These are phyloP conservation scores for Tiliacea aurago DNA, from an alignment of 2,888 invertebrate genomes.

Conservation along the genomic window DNA sequence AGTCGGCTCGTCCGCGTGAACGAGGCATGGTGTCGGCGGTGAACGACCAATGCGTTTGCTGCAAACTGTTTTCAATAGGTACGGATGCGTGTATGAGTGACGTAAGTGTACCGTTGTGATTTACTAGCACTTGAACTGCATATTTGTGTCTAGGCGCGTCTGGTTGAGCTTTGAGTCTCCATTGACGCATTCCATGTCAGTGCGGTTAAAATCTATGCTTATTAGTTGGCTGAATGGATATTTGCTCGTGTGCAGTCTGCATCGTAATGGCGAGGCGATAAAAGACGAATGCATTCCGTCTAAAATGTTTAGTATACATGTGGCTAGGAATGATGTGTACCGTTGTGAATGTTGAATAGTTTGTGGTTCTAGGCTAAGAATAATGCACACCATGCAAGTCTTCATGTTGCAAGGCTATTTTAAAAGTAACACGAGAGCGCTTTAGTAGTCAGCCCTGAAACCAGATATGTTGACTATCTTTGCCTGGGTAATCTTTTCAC, in stretches of 20 bases:
- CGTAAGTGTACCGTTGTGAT: constrained; percentile 69
- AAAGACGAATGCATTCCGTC: constrained; percentile 62
- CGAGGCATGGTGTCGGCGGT: constrained; percentile 63
- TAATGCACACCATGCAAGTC: not conserved
- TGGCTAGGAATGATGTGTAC: constrained; percentile 30
- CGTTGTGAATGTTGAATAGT: constrained; percentile 47
- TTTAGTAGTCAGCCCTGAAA: not conserved
- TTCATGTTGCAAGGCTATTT: constrained; percentile 13
- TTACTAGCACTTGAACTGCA: constrained; percentile 50
- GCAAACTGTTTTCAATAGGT: constrained; percentile 77
- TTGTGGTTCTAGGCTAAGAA: constrained; percentile 19
- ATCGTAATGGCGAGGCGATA: constrained; percentile 58
- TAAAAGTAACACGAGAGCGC: not conserved
- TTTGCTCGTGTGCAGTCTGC: constrained; percentile 53
- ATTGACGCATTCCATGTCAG: constrained; percentile 51
- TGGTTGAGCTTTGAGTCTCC: constrained; percentile 32
- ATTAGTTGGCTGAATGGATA: constrained; percentile 46
- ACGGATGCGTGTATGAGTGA: constrained; percentile 70
- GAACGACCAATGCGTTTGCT: constrained; percentile 66
- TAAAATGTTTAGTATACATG: constrained; percentile 44
- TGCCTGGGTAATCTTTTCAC: too few relatives aligned
- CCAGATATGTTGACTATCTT: not conserved
- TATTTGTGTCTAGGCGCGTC: constrained; percentile 48
- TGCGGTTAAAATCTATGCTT: constrained; percentile 32
- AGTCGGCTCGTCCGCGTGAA: constrained; percentile 58